These are phyloP conservation scores for Dichetophora obliterata DNA, from an alignment of 2,888 invertebrate genomes.

Conservation along the genomic window DNA sequence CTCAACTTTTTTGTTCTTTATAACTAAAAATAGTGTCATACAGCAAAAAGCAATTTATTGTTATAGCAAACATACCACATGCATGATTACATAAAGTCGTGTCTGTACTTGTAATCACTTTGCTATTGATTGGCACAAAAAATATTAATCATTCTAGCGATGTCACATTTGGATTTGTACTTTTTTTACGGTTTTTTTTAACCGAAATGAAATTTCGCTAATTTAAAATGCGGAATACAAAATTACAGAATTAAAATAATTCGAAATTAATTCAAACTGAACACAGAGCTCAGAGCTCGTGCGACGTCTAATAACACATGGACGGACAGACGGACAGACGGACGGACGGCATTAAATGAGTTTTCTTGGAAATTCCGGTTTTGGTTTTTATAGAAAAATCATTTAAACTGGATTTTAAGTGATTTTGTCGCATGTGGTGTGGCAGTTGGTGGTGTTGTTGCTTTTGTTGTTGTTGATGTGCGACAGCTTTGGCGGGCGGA, in stretches of 20 bases:
- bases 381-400: conserved; percentile 48
- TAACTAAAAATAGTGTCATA: too few species aligned
- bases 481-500: conserved; percentile 41
- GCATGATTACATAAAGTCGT: not conserved
- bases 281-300: not conserved
- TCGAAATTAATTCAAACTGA: conserved; percentile 10
- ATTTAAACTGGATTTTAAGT: conserved; percentile 52
- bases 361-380: conserved; percentile 55
- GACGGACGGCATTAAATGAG: conserved; percentile 16
- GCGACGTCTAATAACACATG: conserved; percentile 40
- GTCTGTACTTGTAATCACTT: not conserved
- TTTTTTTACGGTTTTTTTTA: not conserved
- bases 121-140: not conserved
- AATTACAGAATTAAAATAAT: conserved; percentile 11
- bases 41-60: too few species aligned
- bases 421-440: conserved; percentile 28
- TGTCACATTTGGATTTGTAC: not conserved
- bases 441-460: conserved; percentile 8
- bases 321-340: not conserved
- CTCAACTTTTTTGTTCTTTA: too few species aligned
- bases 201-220: not conserved
- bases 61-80: too few species aligned
- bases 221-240: conserved; percentile 26
- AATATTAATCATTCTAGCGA: not conserved
- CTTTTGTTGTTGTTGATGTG: conserved; percentile 6